These are phyloP conservation scores for Hassar affinis DNA, from an alignment of 2,113 vertebrate species.

Conservation along the genomic window DNA sequence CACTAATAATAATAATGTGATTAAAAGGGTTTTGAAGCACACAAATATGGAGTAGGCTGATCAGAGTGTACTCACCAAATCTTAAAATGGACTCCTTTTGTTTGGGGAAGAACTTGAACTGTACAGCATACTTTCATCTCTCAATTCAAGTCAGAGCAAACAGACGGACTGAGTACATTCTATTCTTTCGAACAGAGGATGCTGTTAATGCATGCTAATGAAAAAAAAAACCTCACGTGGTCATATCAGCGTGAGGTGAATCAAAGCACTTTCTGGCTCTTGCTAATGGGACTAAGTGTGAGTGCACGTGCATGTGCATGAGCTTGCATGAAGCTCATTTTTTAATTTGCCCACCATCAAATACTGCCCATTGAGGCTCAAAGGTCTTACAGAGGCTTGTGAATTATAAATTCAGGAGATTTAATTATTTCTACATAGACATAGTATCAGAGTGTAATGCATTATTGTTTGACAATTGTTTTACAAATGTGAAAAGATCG, in stretches of 20 bases:
- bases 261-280: conserved; percentile 5
- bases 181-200: neutral
- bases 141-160: neutral
- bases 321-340: neutral
- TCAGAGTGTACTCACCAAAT: neutral
- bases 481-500: neutral
- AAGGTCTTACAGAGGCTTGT: neutral
- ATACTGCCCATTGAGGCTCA: neutral
- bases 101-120: neutral
- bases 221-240: neutral
- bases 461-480: neutral
- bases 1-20: neutral
- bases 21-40: neutral
- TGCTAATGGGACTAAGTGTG: neutral
- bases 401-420: neutral
- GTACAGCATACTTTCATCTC: neutral
- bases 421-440: neutral
- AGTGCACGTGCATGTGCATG: conserved; percentile 2
- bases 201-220: conserved; percentile 9
- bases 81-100: neutral
- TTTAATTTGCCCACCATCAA: neutral
- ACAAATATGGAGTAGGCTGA: neutral
- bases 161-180: neutral
- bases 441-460: neutral
- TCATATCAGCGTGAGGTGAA: neutral